Percentiles rank a stretch among this genome's conserved stretches.
These are phyloP conservation scores for Rhagoletis pomonella DNA, from an alignment of 1,140 invertebrate genomes.

Conservation along the genomic window DNA sequence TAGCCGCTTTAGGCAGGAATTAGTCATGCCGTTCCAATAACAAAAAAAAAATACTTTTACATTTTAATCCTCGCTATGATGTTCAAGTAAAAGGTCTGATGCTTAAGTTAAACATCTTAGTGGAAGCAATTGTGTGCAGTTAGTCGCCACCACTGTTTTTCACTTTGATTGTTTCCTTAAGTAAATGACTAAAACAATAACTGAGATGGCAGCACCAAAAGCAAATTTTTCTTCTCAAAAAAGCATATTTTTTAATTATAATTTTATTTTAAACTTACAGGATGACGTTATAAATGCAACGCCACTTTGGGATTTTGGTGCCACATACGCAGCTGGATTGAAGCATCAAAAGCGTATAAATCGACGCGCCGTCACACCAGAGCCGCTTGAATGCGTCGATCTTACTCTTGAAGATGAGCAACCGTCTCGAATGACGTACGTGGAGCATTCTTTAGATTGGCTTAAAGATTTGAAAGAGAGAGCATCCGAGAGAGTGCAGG, in stretches of 20 bases:
- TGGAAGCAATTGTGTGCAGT: slow-evolving; percentile 8
- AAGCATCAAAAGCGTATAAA: neutral
- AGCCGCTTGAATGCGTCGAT: slow-evolving; percentile 2
- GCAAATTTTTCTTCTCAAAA: neutral
- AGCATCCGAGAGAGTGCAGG: neutral
- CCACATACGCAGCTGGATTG: neutral
- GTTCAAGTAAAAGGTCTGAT: slow-evolving; percentile 50
- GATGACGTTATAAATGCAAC: slow-evolving; percentile 2
- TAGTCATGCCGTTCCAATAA: no score
- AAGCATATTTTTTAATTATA: neutral
- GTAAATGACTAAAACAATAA: slow-evolving; percentile 13
- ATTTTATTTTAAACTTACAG: neutral
- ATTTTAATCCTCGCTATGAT: neutral
- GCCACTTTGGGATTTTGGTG: slow-evolving; percentile 29
- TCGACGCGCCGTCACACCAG: neutral
- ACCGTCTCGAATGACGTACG: no score
- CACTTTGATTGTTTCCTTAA: neutral
- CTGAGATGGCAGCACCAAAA: neutral
- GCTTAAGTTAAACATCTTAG: neutral
- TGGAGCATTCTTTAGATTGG: neutral
- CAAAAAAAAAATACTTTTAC: no score
- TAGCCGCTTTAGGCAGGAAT: no score
- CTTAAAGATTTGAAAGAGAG: neutral
- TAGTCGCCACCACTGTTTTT: slow-evolving; percentile 1
- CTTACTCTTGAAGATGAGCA: slow-evolving; percentile 10